Conservation (phyloP, 2,888 invertebrate genomes). For the Cryptus viduatorius region DNA sequence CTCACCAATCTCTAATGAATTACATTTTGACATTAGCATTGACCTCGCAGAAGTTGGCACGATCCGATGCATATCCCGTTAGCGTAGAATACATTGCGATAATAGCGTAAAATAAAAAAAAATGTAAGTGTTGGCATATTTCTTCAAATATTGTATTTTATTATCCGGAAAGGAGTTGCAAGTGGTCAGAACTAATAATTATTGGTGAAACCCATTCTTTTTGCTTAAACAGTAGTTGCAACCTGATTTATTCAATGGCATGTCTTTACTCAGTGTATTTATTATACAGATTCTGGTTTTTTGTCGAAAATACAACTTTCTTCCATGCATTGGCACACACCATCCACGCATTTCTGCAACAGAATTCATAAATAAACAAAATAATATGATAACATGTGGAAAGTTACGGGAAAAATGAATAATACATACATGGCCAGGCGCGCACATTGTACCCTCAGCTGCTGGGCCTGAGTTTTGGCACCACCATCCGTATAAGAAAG, state of each 20-base stretch:
- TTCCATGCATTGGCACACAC: background rate
- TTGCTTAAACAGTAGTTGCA: background rate
- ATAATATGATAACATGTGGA: background rate
- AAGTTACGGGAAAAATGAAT: background rate
- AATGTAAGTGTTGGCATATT: too few species aligned
- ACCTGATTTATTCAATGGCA: too few species aligned
- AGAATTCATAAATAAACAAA: background rate
- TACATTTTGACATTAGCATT: too few species aligned
- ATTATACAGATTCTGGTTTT: background rate
- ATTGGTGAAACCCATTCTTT: background rate
- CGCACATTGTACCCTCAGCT: constrained; percentile 20
- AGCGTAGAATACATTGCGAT: too few species aligned
- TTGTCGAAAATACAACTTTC: background rate
- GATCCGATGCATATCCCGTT: too few species aligned
- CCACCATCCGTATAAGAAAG: background rate
- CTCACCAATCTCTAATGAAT: too few species aligned
- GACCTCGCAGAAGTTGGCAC: too few species aligned
- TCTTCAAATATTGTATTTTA: too few species aligned
- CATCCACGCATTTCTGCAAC: constrained; percentile 5
- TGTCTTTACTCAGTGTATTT: background rate
- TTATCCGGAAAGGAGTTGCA: background rate
- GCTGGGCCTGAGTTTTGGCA: background rate
- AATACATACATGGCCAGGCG: background rate
- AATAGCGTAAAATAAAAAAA: too few species aligned
- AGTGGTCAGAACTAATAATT: too few species aligned